These are phyloP conservation scores for Apeira syringaria DNA, from an alignment of 2,888 invertebrate genomes.

Conservation along the genomic window DNA sequence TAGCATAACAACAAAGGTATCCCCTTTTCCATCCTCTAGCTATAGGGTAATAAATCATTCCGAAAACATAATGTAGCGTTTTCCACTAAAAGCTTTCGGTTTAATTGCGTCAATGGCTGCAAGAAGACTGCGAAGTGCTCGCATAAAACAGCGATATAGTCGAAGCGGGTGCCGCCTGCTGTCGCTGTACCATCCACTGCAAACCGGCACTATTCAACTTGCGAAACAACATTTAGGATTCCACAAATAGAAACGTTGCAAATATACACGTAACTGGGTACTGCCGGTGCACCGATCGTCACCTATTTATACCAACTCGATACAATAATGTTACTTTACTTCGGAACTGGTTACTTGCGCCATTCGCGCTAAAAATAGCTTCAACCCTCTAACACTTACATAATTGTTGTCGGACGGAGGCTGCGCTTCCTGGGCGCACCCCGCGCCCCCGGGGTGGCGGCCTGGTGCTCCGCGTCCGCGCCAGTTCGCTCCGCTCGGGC, in stretches of 20 bases:
- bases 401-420: constrained; percentile 76
- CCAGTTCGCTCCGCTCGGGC: constrained; percentile 54
- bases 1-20: constrained; percentile 21
- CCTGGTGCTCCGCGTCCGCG: no score
- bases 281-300: constrained; percentile 41
- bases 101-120: constrained; percentile 37
- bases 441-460: constrained; percentile 33
- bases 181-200: constrained; percentile 32
- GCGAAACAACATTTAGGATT: constrained; percentile 54
- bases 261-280: constrained; percentile 46
- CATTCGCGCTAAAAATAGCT: constrained; percentile 67
- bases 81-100: constrained; percentile 40
- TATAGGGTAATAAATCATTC: constrained; percentile 2
- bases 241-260: constrained; percentile 60
- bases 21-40: neutral
- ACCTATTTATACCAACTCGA: constrained; percentile 50
- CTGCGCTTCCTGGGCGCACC: constrained; percentile 59
- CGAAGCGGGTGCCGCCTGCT: constrained; percentile 31
- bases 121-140: constrained; percentile 33
- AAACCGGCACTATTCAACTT: constrained; percentile 41
- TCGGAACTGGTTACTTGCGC: constrained; percentile 53
- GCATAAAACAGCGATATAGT: constrained; percentile 32
- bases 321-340: constrained; percentile 42
- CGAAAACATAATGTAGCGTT: no score
- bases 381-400: constrained; percentile 67